Percentiles rank a stretch among this genome's conserved stretches.
phyloP scores from a whole-genome alignment of 2,888 invertebrate genomes.

The Brachyptera putata region DNA sequence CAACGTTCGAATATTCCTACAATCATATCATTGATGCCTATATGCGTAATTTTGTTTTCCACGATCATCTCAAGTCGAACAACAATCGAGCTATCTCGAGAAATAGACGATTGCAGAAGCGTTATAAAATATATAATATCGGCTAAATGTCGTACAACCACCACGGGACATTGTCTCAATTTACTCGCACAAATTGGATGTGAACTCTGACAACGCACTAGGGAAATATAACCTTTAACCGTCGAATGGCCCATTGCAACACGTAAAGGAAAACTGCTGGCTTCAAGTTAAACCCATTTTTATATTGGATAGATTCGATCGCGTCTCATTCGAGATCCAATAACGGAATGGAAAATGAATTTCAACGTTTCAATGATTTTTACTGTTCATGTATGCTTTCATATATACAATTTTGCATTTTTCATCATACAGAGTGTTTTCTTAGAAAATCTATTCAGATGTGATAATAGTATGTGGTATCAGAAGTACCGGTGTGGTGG shows the following conservation, averaged over 20 bases:
- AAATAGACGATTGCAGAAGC: too few species aligned
- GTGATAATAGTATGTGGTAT: too few species aligned
- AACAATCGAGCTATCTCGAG: too few species aligned
- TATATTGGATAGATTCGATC: conserved; percentile 8
- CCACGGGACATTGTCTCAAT: conserved; percentile 33
- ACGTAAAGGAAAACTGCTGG: conserved; percentile 15
- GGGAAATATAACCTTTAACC: conserved; percentile 32
- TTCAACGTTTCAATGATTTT: conserved; percentile 4
- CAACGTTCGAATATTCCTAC: too few species aligned
- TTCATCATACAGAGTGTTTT: too few species aligned
- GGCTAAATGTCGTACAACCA: conserved; percentile 31
- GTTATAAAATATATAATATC: conserved; percentile 27
- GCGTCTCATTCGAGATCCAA: conserved; percentile 14
- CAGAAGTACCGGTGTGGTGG: too few species aligned
- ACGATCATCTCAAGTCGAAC: too few species aligned
- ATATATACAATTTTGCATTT: too few species aligned
- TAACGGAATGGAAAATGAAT: conserved; percentile 17
- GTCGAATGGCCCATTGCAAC: conserved; percentile 9
- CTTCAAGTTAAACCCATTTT: conserved; percentile 21
- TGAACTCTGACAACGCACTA: conserved; percentile 31
- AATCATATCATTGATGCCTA: too few species aligned
- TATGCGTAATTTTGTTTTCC: too few species aligned
- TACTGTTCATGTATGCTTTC: too few species aligned
- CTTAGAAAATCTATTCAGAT: too few species aligned
- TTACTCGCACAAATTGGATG: conserved; percentile 33